phyloP scores from a whole-genome alignment of 2,888 invertebrate genomes.

The Leptopilina syphax region DNA sequence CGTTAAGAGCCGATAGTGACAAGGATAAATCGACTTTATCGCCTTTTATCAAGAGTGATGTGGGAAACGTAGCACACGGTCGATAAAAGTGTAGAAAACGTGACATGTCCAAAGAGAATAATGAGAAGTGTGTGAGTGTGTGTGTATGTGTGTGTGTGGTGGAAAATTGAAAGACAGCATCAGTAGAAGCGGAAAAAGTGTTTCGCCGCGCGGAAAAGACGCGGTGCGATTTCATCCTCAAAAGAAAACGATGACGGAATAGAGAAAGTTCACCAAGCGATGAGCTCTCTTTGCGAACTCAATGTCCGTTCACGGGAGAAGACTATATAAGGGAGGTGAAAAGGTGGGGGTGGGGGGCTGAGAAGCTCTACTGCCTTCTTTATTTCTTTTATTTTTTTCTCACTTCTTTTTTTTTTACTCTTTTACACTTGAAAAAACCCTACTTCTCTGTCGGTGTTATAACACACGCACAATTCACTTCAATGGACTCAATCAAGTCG shows the following conservation, averaged over 20 bases:
- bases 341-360: neutral
- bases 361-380: neutral
- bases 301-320: conserved; percentile 13
- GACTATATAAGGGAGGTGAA: neutral
- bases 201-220: conserved; percentile 18
- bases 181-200: neutral
- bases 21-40: conserved; percentile 17
- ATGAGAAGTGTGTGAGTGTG: conserved; percentile 10
- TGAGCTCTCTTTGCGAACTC: conserved; percentile 37
- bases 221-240: conserved; percentile 11
- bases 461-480: neutral
- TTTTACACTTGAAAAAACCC: neutral
- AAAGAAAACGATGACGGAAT: conserved; percentile 36
- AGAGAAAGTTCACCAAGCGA: conserved; percentile 30
- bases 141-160: neutral
- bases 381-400: neutral
- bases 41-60: conserved; percentile 17
- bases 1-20: conserved; percentile 6
- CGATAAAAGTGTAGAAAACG: conserved; percentile 29
- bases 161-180: conserved; percentile 38
- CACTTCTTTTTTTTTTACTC: too few relatives aligned
- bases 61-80: conserved; percentile 16
- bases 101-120: conserved; percentile 27
- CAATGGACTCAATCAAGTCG: conserved; percentile 18
- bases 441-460: neutral